Base-by-base conservation (phyloP, 2,888 invertebrate genomes). In the Buathra laborator region DNA sequence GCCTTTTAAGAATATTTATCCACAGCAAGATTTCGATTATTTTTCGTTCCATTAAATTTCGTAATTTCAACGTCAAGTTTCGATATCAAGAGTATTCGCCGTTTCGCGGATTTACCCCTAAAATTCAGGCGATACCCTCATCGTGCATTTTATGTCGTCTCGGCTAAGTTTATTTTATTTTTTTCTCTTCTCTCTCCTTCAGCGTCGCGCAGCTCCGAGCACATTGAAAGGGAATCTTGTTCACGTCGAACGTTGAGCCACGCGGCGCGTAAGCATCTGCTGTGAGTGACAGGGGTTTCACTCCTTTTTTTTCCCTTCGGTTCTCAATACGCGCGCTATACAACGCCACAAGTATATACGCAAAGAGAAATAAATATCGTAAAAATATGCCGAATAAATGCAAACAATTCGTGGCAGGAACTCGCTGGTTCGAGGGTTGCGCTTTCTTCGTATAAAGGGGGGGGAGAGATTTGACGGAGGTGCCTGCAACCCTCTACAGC, bases 311-410 rank as follows among this genome's bases (percentile, higher is more conserved):
- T 24, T 66, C 2, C 32, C 66, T 64, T 66, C 44, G 37, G 51
- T 44, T 75, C 64, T 80, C 56, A 71, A 83, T 80, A 66, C 62
- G 14, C 62, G n/a, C 32, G 12, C 24, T 66, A 24, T 66, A 37
- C 24, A 74, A 43, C 56, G 44, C 24, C 24, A 19, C 24, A 24
- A 4, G 19, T 19, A 70, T 83, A 84, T 70, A 77, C 68, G 78
- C 80, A 84, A 80, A 78, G 86, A 84, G 88, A 91, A 92, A 93
- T 93, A 93, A 93, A 93, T 93, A 92, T 91, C 90, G 89, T 90
- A 89, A 86, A 86, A 92, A 91, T 92, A 90, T 90, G 92, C 86
- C 87, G 87, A 89, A 90, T 91, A 92, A 92, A 92, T 91, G 93
- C 92, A 91, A 92, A 92, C 93, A 91, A 92, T 93, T 91, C 89